These are phyloP conservation scores for Theocolax elegans DNA, from an alignment of 1,140 invertebrate genomes.

Conservation along the genomic window DNA sequence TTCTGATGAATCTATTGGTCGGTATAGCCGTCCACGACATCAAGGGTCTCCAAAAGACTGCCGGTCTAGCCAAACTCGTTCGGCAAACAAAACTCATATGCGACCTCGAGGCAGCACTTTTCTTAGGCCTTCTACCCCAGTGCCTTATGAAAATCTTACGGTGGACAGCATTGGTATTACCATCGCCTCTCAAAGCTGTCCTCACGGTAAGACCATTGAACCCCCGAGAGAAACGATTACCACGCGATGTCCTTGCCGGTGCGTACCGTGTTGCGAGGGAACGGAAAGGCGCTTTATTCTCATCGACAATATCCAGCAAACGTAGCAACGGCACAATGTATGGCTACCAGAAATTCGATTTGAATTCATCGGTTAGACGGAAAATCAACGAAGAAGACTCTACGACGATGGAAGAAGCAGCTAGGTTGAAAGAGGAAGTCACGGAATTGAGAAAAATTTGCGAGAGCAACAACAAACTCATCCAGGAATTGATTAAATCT, in stretches of 20 bases:
- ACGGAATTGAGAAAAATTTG: constrained; percentile 54
- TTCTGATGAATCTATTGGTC: constrained; percentile 83
- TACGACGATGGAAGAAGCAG: constrained; percentile 28
- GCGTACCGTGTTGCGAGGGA: constrained; percentile 81
- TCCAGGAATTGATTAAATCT: constrained; percentile 50
- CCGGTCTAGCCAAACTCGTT: constrained; percentile 79
- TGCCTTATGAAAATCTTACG: constrained; percentile 78
- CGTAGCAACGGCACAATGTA: constrained; percentile 41
- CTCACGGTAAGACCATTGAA: constrained; percentile 83
- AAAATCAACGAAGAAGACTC: constrained; percentile 34
- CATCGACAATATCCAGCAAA: constrained; percentile 41
- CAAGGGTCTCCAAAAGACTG: constrained; percentile 80
- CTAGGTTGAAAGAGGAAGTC: constrained; percentile 50
- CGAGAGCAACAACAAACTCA: constrained; percentile 54
- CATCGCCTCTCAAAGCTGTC: constrained; percentile 80
- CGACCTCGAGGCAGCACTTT: constrained; percentile 78
- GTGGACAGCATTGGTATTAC: constrained; percentile 79
- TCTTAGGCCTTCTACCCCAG: constrained; percentile 76
- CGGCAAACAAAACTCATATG: constrained; percentile 82
- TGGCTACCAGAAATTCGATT: constrained; percentile 46
- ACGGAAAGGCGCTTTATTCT: constrained; percentile 62
- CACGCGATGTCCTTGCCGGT: constrained; percentile 78
- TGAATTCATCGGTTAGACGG: constrained; percentile 35
- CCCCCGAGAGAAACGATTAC: constrained; percentile 81
- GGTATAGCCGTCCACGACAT: constrained; percentile 86